Evolutionary conservation across 2,888 invertebrate genomes (phyloP).

Genomic region (Mellilla xanthometata): DNA sequence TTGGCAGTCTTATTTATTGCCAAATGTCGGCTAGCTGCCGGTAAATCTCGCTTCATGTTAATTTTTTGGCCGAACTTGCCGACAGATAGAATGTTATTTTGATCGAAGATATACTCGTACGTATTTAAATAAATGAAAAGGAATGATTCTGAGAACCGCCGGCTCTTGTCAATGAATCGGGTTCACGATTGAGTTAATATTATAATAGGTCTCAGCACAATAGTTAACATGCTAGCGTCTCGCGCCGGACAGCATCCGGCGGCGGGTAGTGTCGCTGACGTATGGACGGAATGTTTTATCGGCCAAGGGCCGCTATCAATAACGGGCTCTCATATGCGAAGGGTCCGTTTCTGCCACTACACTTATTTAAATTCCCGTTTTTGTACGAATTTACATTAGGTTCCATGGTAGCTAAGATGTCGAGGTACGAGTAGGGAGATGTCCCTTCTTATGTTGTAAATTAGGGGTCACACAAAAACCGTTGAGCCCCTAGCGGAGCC

Average conservation of each 20-base stretch:
- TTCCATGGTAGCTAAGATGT: slow-evolving; percentile 69
- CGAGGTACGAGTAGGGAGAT: slow-evolving; percentile 62
- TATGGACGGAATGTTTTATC: slow-evolving; percentile 52
- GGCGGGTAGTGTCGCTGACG: slow-evolving; percentile 22
- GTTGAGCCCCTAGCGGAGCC: slow-evolving; percentile 69
- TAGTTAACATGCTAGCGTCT: background rate
- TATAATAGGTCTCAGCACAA: too few relatives aligned
- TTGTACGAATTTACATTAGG: slow-evolving; percentile 79
- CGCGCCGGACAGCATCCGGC: background rate
- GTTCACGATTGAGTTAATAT: background rate
- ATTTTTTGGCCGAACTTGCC: slow-evolving; percentile 65
- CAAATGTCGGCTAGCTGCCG: slow-evolving; percentile 55
- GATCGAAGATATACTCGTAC: too few relatives aligned
- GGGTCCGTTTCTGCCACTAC: slow-evolving; percentile 62
- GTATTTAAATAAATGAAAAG: too few relatives aligned
- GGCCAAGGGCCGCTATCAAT: slow-evolving; percentile 62
- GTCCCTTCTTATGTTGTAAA: slow-evolving; percentile 79
- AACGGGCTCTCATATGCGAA: slow-evolving; percentile 70
- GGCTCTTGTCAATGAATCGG: slow-evolving; percentile 6
- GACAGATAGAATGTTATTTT: slow-evolving; percentile 42
- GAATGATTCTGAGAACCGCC: too few relatives aligned
- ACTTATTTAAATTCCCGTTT: slow-evolving; percentile 81
- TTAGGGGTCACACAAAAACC: slow-evolving; percentile 82
- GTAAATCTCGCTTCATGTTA: slow-evolving; percentile 74
- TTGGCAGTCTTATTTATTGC: slow-evolving; percentile 77